Evolutionary conservation across 2,888 invertebrate genomes (phyloP).

Genomic region (Amphimallon solstitiale): DNA sequence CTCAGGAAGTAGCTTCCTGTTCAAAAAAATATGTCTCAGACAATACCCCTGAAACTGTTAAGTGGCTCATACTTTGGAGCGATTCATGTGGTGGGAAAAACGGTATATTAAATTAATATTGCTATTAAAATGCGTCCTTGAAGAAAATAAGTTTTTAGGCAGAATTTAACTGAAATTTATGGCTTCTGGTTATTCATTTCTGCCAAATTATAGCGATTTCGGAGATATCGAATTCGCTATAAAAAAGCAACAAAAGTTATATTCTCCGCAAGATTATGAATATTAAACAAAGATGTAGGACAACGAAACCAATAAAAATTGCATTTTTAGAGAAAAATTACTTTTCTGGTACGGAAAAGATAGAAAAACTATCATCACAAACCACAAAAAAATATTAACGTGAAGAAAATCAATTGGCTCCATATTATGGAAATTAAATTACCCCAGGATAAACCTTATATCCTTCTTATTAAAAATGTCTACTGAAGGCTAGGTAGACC

Average conservation of each 20-base stretch:
- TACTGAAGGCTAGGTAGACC: neutral
- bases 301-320: neutral
- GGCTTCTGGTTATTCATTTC: neutral
- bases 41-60: slow-evolving; percentile 5
- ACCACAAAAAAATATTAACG: neutral
- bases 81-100: slow-evolving; percentile 39
- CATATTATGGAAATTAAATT: neutral
- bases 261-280: neutral
- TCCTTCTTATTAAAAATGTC: neutral
- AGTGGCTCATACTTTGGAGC: slow-evolving; percentile 44
- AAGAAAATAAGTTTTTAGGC: slow-evolving; percentile 17
- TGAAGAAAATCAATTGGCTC: neutral
- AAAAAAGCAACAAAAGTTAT: too few relatives aligned
- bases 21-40: slow-evolving; percentile 44
- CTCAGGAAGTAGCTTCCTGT: slow-evolving; percentile 50
- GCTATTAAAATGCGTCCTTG: slow-evolving; percentile 41
- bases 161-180: slow-evolving; percentile 25
- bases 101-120: slow-evolving; percentile 43
- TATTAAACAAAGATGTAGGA: neutral
- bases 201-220: too few relatives aligned
- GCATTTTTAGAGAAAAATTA: neutral
- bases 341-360: neutral
- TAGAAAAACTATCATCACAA: neutral
- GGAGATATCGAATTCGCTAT: too few relatives aligned
- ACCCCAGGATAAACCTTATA: neutral